phyloP scores from a whole-genome alignment of 2,888 invertebrate species.

The Conus canariensis region DNA sequence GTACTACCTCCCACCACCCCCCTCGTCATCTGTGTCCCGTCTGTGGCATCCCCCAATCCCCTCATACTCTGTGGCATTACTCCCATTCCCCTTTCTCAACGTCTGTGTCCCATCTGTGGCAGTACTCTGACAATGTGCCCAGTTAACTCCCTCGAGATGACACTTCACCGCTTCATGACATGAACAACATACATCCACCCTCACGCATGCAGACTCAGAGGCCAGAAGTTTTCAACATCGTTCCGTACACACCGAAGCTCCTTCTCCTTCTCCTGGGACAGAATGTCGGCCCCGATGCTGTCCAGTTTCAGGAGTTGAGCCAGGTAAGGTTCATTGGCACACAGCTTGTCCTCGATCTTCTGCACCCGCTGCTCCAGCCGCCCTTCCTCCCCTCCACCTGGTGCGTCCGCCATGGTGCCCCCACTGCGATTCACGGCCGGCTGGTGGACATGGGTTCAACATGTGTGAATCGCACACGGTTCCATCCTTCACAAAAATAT shows the following conservation, averaged over 20 bases:
- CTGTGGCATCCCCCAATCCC: no score
- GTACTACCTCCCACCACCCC: no score
- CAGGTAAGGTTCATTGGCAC: conserved; percentile 72
- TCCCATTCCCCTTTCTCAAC: background rate
- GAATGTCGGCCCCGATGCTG: conserved; percentile 65
- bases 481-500: background rate
- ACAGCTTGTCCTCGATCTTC: conserved; percentile 75
- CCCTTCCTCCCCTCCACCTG: conserved; percentile 55
- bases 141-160: no score
- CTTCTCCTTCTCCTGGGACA: conserved; percentile 72
- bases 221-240: no score
- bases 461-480: background rate
- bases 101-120: no score
- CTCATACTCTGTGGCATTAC: background rate
- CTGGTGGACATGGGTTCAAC: background rate
- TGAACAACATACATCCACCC: no score
- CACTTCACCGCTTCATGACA: no score
- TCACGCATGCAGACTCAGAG: no score
- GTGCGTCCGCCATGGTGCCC: background rate
- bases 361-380: conserved; percentile 71
- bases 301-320: conserved; percentile 74
- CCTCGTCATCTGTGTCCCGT: no score
- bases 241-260: conserved; percentile 67
- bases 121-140: no score
- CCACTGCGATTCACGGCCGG: conserved; percentile 5